A percentile compares a stretch with the other conserved stretches of the same genome.
Conservation (phyloP, 2,113 vertebrate species). For the Stegostoma tigrinum region DNA sequence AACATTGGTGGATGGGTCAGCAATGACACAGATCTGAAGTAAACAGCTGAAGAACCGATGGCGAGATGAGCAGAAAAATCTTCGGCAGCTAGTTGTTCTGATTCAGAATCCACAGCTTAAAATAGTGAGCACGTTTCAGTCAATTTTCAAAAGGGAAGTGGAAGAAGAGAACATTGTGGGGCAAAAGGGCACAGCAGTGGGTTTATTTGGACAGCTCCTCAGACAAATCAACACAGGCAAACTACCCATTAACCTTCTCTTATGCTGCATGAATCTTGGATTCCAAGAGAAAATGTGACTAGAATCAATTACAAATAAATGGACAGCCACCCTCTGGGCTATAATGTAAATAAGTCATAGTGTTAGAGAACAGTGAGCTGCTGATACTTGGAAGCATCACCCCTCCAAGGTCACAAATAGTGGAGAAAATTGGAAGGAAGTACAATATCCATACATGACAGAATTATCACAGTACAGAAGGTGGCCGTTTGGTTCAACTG, state of each 20-base stretch:
- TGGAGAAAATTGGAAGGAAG: slow-evolving; percentile 39
- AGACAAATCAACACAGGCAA: background rate
- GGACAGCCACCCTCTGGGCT: background rate
- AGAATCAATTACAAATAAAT: background rate
- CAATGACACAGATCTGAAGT: background rate
- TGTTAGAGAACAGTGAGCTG: background rate
- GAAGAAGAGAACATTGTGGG: background rate
- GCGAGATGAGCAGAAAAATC: background rate
- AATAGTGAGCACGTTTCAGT: background rate
- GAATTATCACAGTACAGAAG: too few species aligned
- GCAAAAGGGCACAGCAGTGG: background rate
- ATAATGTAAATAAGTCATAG: background rate
- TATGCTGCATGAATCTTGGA: background rate
- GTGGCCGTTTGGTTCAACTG: too few species aligned
- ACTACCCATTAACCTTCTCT: background rate
- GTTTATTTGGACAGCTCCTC: background rate
- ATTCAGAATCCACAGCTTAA: background rate
- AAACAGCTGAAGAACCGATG: background rate
- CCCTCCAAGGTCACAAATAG: background rate
- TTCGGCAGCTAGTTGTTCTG: background rate
- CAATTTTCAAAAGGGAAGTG: background rate
- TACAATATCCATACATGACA: background rate
- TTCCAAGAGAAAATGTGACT: background rate
- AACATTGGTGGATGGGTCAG: background rate
- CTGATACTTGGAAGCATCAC: background rate